phyloP scores from a whole-genome alignment of 2,888 invertebrate species.

The Limenitis camilla region DNA sequence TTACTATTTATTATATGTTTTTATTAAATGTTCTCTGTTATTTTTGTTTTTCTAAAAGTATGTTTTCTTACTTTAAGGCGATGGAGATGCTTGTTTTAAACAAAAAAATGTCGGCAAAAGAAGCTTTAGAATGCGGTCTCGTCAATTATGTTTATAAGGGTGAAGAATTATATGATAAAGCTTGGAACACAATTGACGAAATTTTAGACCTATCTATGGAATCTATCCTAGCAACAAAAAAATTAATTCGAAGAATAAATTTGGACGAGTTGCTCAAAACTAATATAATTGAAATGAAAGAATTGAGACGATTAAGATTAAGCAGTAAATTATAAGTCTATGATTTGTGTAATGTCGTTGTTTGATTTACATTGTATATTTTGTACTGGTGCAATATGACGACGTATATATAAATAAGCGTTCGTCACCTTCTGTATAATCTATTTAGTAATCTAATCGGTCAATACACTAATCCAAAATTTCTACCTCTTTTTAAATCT shows the following conservation, averaged over 20 bases:
- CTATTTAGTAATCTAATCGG: too few species aligned
- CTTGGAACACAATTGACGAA: constrained; percentile 74
- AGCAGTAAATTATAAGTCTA: constrained; percentile 34
- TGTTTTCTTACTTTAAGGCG: constrained; percentile 55
- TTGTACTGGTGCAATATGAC: too few species aligned
- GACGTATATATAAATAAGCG: too few species aligned
- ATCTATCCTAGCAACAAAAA: constrained; percentile 81
- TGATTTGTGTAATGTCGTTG: too few species aligned
- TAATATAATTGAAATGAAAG: constrained; percentile 80
- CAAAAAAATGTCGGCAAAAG: constrained; percentile 83
- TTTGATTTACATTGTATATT: too few species aligned
- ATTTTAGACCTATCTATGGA: constrained; percentile 69
- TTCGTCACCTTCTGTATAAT: too few species aligned
- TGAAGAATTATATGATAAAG: constrained; percentile 73
- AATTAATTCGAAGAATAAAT: constrained; percentile 76
- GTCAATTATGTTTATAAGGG: constrained; percentile 85
- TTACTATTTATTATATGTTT: not conserved
- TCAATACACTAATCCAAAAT: too few species aligned
- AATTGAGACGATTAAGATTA: constrained; percentile 48
- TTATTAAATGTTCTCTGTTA: not conserved
- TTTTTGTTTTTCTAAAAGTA: not conserved
- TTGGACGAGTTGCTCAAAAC: constrained; percentile 77
- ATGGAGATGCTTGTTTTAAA: constrained; percentile 79
- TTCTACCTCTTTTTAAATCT: too few species aligned
- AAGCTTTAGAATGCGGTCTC: constrained; percentile 85